A percentile compares a stretch with the other conserved stretches of the same genome.
These are phyloP conservation scores for Eretmocerus hayati DNA, from an alignment of 2,888 invertebrate genomes.

Conservation along the genomic window DNA sequence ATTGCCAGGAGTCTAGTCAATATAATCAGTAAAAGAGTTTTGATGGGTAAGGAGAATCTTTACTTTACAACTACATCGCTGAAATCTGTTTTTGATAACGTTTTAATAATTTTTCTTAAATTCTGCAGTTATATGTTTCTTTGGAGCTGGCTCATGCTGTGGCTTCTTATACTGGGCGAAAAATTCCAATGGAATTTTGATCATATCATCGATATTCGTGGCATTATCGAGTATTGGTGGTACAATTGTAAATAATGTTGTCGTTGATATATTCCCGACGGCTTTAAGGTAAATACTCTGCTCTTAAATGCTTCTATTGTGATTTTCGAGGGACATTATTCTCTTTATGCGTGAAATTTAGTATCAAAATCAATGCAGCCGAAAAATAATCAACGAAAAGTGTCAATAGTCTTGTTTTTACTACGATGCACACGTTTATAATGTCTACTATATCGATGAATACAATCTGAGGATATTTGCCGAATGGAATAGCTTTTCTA, in stretches of 20 bases:
- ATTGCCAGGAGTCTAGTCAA: conserved; percentile 54
- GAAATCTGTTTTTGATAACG: background rate
- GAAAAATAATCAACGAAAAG: too few species aligned
- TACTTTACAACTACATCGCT: too few species aligned
- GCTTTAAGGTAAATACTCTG: conserved; percentile 32
- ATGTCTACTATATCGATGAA: too few species aligned
- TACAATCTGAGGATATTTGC: too few species aligned
- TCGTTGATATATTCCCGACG: conserved; percentile 45
- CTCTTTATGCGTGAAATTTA: too few species aligned
- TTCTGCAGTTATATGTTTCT: conserved; percentile 38
- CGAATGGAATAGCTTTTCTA: too few species aligned
- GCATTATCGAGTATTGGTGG: conserved; percentile 48
- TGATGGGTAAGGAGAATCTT: conserved; percentile 47
- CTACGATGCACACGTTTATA: too few species aligned
- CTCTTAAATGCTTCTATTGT: too few species aligned
- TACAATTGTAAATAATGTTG: conserved; percentile 50
- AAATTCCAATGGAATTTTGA: conserved; percentile 35
- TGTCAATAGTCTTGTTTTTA: too few species aligned
- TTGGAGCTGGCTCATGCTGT: conserved; percentile 40
- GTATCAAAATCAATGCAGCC: too few species aligned
- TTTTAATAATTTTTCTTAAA: background rate
- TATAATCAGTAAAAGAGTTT: conserved; percentile 50
- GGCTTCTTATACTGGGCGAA: conserved; percentile 42
- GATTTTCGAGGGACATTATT: too few species aligned
- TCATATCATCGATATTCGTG: conserved; percentile 40